Base-by-base conservation (phyloP, 2,113 vertebrate species). In the Haemorhous mexicanus region DNA sequence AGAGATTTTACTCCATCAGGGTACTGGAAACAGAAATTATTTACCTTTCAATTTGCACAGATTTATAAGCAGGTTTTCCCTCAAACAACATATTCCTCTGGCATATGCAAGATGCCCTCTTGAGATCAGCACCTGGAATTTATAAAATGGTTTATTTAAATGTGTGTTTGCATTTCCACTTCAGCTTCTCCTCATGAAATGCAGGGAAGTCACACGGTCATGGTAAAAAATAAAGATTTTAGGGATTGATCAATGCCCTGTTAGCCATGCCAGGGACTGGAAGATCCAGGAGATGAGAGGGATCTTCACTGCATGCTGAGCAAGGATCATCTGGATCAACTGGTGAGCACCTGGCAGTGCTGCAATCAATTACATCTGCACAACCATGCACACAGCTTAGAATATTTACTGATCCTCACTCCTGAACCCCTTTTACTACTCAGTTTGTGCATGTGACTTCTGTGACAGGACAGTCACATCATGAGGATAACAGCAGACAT, bases 41-140 rank as follows among this genome's bases (percentile, higher is more conserved):
- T 95, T 61, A 86, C 78, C 37, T 47, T 68, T 64, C 58, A 7
- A 17, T 39, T 18, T 35, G 32, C 24, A n/a, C 44, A 23, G 20
- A 35, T 52, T 80, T 82, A 46, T 16, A 64, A 47, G 46, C 6
- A 56, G 64, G 8, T 43, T 30, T 82, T 76, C 61, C 63, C 67
- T 76, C 73, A 63, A 92, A 80, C 21, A 73, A 27, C 26, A 37
- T 5, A 19, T 53, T 73, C 41, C 49, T 58, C 70, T 61, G 62
- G 70, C 70, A 52, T 3, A 22, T 3, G 21, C 41, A 41, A 53
- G 22, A 44, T 10, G 4, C 16, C 37, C 56, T 74, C 53, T 4
- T 28, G 63, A 93, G 44, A 64, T 9, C 49, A 68, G 89, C 89
- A 80, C 79, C 95, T 92, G 94, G 52, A 87, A 93, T 85, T 87